Base-by-base conservation (phyloP, 2,797 vertebrate genomes). In the Macrochelys suwanniensis region DNA sequence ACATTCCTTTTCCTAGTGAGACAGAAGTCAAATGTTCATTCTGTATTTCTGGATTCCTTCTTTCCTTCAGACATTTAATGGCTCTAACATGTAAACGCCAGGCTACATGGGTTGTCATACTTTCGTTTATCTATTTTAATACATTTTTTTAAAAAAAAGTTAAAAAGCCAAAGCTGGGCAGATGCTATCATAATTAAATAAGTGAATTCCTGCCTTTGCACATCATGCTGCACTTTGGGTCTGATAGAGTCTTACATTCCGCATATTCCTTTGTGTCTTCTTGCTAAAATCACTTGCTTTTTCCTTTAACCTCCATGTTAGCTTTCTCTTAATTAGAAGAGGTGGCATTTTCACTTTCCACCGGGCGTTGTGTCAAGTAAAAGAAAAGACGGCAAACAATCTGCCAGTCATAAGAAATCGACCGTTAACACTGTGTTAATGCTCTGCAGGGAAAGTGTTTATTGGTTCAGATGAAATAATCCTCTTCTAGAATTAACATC, bases 331-430 rank as follows among this genome's bases (percentile, higher is more conserved):
- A 54, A 61, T 83, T 57, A 88, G 82, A 5, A 5, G 80, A 50
- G 92, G 45, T 82, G 81, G 50, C 78, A 2, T 31, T 65, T 91
- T 89, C 12, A 2, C 79, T 25, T 90, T 91, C 84, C 80, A 31
- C 86, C 21, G 81, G 88, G 87, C 89, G 87, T 56, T 84, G 71
- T 96, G 94, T 94, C 80, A 78, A 59, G 90, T 5, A 15, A 89
- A 79, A 92, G 94, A 59, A 79, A 91, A 91, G 85, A 57, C 37
- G 57, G 91, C 87, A 88, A 93, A 86, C 68, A 83, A 61, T 88
- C 93, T 74, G 59, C 83, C 49, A 50, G 91, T 88, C 85, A 53
- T 51, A 85, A 51, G 91, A 90, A 88, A 93, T 77, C 82, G 65
- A 17, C 45, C 5, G 1, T 87, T 93, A 93, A 85, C 19, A 65